A percentile compares a stretch with the other conserved stretches of the same genome.
phyloP scores from a whole-genome alignment of 2,888 invertebrate species.

The Ferdinandea cuprea region DNA sequence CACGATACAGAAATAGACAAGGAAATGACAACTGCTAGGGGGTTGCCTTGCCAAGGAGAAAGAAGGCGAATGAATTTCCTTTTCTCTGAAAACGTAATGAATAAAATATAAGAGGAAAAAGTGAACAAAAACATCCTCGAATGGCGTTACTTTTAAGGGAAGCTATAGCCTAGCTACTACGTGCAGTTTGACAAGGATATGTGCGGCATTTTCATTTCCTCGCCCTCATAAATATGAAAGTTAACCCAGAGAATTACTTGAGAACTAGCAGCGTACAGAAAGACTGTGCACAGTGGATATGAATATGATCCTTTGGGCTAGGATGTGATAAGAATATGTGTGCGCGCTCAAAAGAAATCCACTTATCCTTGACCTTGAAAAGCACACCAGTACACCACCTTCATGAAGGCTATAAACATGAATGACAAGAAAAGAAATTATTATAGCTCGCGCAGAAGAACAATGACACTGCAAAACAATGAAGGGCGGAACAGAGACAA shows the following conservation, averaged over 20 bases:
- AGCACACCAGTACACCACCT: conserved; percentile 1
- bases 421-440: conserved; percentile 1
- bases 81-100: conserved; percentile 53
- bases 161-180: too few relatives aligned
- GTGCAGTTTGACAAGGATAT: conserved; percentile 38
- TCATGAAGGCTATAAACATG: conserved; percentile 8
- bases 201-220: conserved; percentile 68
- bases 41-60: not conserved
- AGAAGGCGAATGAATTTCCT: not conserved
- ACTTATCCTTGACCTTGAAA: conserved; percentile 43
- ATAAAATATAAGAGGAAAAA: conserved; percentile 56
- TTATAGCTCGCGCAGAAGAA: conserved; percentile 4
- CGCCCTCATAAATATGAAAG: conserved; percentile 67
- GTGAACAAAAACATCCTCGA: conserved; percentile 13
- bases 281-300: conserved; percentile 29
- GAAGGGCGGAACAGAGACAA: conserved; percentile 39
- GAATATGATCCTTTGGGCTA: conserved; percentile 41
- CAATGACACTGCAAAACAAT: conserved; percentile 50
- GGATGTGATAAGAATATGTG: conserved; percentile 33
- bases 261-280: conserved; percentile 47
- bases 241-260: conserved; percentile 60
- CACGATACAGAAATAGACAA: conserved; percentile 34
- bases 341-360: not conserved
- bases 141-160: conserved; percentile 22
- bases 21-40: conserved; percentile 39